Conservation (phyloP, 2,797 vertebrate genomes). For the Hydrocynus forskahlii region DNA sequence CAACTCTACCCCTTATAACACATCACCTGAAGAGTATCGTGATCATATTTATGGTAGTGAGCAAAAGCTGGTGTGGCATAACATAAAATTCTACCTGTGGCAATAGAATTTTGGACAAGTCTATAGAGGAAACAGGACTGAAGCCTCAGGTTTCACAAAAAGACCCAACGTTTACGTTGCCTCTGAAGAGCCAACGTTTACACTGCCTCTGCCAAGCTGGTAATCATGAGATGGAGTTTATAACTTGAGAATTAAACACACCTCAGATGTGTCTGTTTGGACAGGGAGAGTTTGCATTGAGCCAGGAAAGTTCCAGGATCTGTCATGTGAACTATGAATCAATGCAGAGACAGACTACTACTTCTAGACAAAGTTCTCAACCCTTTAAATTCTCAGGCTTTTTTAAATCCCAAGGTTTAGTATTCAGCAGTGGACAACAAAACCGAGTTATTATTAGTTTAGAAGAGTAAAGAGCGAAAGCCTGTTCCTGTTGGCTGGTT, state of each 20-base stretch:
- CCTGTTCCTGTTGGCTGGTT: neutral
- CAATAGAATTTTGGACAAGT: neutral
- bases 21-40: neutral
- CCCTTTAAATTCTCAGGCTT: neutral
- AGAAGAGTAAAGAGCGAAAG: neutral
- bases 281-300: neutral
- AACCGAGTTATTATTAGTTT: neutral
- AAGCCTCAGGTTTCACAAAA: too few relatives aligned
- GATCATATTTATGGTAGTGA: neutral
- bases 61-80: neutral
- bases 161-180: too few relatives aligned
- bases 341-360: conserved; percentile 22
- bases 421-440: too few relatives aligned
- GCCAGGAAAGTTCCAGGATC: conserved; percentile 7
- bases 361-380: conserved; percentile 24
- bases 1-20: too few relatives aligned
- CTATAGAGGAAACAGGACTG: conserved; percentile 1
- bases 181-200: conserved; percentile 39
- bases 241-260: conserved; percentile 42
- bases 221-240: conserved; percentile 47
- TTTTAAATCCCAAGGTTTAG: too few relatives aligned
- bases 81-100: neutral
- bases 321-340: conserved; percentile 3
- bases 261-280: conserved; percentile 43
- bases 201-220: conserved; percentile 38